Evolutionary conservation across 2,113 vertebrate species (phyloP), one percentile per base, ranked within the genome.

Genomic region (Podarcis muralis): DNA sequence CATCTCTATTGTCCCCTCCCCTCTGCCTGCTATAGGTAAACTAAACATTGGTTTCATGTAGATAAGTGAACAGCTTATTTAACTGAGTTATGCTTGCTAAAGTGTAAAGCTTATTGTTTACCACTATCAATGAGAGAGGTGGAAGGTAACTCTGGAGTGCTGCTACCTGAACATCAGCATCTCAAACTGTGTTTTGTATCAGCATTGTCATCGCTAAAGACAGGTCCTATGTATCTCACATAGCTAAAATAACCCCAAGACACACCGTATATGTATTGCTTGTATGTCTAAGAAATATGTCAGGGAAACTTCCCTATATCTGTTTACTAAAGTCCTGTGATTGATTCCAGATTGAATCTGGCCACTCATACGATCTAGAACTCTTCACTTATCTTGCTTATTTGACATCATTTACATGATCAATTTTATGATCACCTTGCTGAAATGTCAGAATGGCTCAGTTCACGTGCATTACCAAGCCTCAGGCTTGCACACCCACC

Each of bases 121-220:
- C 89, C 75, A 30, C 85, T 88, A 69, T 92, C 40, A 75, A 87
- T 77, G 92, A 93, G 89, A 92, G 87, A 88, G 89, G 90, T 9
- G 77, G 78, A 86, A 27, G 72, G 90, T 91, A 87, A 92, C 90
- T 89, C 90, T 95, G 93, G 93, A 95, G 93, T 95, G 93, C 90
- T 91, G 94, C 93, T 93, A 93, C 89, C 90, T 92, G 89, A 88
- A 68, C 87, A 90, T 89, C 91, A 92, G 90, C 90, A 53, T 94
- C 87, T 89, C 93, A 89, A 35, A 0, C 0, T 0, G 90, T 1
- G 3, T 77, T 0, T 85, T 89, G 87, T 85, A 6, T 1, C 37
- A 90, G 75, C 88, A 88, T 62, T 57, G n/a, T 71, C 68, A 37
- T 9, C 25, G 40, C 13, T 18, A 71, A 57, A 71, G 4, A 8